phyloP scores from a whole-genome alignment of 1,140 invertebrate genomes.

The Aphis craccivora region DNA sequence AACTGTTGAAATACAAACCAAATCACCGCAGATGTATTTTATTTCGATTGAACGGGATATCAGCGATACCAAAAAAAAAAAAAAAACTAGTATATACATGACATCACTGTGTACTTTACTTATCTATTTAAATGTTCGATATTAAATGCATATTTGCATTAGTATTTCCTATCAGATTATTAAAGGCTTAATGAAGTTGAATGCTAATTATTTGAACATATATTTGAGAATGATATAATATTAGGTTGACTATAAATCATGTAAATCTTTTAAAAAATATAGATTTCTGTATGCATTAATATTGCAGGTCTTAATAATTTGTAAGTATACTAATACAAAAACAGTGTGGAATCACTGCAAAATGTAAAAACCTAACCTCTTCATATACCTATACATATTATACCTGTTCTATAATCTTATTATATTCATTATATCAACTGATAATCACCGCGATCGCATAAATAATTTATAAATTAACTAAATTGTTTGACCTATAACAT shows the following conservation, averaged over 20 bases:
- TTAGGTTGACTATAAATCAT: neutral
- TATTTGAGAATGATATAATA: neutral
- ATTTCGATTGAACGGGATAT: neutral
- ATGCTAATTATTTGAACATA: neutral
- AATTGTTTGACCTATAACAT: neutral
- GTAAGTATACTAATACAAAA: neutral
- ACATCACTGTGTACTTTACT: neutral
- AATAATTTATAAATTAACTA: neutral
- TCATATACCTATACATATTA: too few relatives aligned
- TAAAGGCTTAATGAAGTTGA: neutral
- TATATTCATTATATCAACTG: neutral
- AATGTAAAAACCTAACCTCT: too few relatives aligned
- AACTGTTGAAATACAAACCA: constrained; percentile 35
- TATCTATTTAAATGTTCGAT: neutral
- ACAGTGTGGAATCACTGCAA: neutral
- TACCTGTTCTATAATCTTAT: too few relatives aligned
- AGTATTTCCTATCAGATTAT: neutral
- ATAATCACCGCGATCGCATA: neutral
- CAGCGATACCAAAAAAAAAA: too few relatives aligned
- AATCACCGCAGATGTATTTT: constrained; percentile 4
- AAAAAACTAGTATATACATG: neutral
- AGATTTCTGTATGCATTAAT: neutral
- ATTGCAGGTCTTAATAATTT: too few relatives aligned
- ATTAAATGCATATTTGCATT: neutral
- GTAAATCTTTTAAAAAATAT: neutral